These are phyloP conservation scores for Avahi laniger DNA, from an alignment of 2,797 vertebrate genomes.

Conservation along the genomic window DNA sequence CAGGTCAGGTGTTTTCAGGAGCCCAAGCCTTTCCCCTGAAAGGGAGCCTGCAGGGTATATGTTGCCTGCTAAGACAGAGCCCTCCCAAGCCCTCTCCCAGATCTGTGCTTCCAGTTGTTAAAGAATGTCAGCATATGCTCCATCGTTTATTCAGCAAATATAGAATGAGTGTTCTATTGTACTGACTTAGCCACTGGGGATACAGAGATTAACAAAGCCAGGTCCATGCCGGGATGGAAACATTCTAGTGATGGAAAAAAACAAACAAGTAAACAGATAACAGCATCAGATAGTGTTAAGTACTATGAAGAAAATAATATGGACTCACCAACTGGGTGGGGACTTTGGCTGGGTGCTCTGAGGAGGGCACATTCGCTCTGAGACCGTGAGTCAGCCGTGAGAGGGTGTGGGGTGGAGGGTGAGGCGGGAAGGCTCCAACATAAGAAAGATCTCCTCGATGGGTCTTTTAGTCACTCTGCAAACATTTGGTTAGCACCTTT, in stretches of 20 bases:
- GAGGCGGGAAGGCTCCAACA: background rate
- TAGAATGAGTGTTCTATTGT: fast-evolving
- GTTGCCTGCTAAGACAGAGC: background rate
- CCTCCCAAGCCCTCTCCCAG: background rate
- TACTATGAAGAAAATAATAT: background rate
- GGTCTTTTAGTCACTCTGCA: background rate
- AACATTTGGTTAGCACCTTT: background rate
- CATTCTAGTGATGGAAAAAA: background rate
- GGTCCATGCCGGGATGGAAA: background rate
- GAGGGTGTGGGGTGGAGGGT: fast-evolving
- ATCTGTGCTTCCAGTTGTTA: background rate
- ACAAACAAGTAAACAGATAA: background rate
- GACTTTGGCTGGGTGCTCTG: background rate
- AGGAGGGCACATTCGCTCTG: background rate
- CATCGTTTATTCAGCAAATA: background rate
- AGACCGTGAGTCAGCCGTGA: background rate
- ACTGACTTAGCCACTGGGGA: background rate
- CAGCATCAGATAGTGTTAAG: fast-evolving
- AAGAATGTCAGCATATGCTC: background rate
- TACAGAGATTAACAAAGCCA: background rate
- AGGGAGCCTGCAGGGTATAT: background rate
- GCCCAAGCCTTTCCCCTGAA: fast-evolving
- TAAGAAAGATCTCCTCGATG: background rate
- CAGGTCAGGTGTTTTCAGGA: fast-evolving
- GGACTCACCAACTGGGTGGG: background rate